These are phyloP conservation scores for Falco columbarius DNA, from an alignment of 2,797 vertebrate species.

Conservation along the genomic window DNA sequence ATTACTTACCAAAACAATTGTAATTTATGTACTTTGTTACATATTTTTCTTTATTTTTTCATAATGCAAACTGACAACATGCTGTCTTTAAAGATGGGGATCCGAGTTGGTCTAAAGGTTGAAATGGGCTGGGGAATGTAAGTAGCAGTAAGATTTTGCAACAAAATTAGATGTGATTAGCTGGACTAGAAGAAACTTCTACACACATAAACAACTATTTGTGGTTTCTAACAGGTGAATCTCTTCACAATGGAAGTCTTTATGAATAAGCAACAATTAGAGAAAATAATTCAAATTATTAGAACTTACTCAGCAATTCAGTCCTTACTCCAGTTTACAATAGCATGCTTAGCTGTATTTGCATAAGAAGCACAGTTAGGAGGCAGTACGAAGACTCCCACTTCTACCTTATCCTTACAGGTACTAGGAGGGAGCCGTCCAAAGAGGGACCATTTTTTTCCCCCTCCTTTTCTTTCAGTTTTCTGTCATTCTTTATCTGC, in stretches of 20 bases:
- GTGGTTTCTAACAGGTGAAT: background rate
- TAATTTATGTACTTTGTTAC: background rate
- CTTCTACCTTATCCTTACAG: background rate
- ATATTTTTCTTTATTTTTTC: background rate
- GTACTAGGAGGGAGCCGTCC: background rate
- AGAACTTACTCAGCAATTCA: background rate
- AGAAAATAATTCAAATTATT: background rate
- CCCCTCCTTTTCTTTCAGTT: background rate
- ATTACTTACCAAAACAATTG: background rate
- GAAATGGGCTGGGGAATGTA: background rate
- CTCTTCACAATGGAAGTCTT: background rate
- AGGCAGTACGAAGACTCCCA: background rate
- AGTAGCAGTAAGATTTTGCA: background rate
- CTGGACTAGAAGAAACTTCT: background rate
- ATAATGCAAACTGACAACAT: background rate
- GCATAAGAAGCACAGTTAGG: background rate
- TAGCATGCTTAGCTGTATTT: background rate
- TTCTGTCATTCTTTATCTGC: background rate
- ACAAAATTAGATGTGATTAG: background rate
- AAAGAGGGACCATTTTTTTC: background rate
- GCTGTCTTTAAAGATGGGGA: background rate
- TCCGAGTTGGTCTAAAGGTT: background rate
- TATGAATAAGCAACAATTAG: background rate
- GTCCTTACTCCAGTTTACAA: background rate
- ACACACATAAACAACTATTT: background rate